Evolutionary conservation across 2,797 vertebrate genomes (phyloP), one percentile per base, ranked within the genome.

Genomic region (Acrossocheilus wenchowensis): DNA sequence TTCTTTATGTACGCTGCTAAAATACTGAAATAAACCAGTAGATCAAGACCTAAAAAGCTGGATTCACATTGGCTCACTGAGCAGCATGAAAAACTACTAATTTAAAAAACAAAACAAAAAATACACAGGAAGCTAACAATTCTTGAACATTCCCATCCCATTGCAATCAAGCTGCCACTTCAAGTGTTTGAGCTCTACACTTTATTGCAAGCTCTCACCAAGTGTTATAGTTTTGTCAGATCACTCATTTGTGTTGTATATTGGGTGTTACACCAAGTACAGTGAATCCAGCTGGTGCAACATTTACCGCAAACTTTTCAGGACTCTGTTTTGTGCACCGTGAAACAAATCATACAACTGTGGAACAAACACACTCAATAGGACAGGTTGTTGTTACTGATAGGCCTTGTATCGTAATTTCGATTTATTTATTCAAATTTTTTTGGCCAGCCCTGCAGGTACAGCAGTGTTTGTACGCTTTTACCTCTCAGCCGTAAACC

Each of bases 221-320:
- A n/a, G 34, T 6, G 5, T 57, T 39, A 21, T 39, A 78, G 52
- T 78, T 78, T 78, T 78, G 75, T 78, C 52, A n/a, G 21, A 77
- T 77, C 50, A 54, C 50, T 77, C 48, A 52, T 17, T 52, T 21
- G 45, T 8, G 23, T 6, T n/a, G 50, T 60, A 41, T 78, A n/a
- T 78, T 78, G 75, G 12, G 34, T 60, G 50, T 60, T 78, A 36
- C 19, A 36, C 5, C 9, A 36, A 54, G 2, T 7, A 23, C 1
- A 11, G 48, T 11, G 15, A 52, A 52, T 36, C 19, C 6, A 0
- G 11, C 75, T 57, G 34, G 10, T 39, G 34, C 4, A 1, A 75
- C 45, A 11, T 21, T 73, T 48, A 73, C 23, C 14, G 9, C 39
- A 17, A 43, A 43, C 7, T 62, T 79, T 60, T 62, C 39, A 79